Conservation (phyloP, 2,113 vertebrate species). For the Chloroceryle aenea region DNA sequence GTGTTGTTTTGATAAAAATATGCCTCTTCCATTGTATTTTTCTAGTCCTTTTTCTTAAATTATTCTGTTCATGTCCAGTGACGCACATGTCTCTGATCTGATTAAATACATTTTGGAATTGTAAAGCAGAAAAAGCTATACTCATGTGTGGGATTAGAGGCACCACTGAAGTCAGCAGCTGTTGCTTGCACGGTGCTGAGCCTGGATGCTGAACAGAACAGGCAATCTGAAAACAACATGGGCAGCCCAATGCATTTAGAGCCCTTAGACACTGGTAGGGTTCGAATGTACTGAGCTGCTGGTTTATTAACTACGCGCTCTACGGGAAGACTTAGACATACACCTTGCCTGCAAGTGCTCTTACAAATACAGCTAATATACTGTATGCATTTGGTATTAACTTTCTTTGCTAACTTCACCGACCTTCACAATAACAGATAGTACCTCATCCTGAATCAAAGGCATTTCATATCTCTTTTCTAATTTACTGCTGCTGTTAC, state of each 20-base stretch:
- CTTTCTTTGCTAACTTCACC: background rate
- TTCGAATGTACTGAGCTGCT: background rate
- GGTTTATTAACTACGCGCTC: background rate
- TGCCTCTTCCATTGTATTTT: background rate
- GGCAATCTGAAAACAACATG: slow-evolving; percentile 16
- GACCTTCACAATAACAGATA: background rate
- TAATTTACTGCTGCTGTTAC: background rate
- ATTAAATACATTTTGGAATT: background rate
- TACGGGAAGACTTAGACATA: background rate
- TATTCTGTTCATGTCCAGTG: background rate
- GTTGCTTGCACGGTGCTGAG: background rate
- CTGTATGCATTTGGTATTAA: background rate
- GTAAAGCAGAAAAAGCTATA: background rate
- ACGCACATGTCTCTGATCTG: background rate
- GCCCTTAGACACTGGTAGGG: background rate
- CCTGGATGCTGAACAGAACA: slow-evolving; percentile 2
- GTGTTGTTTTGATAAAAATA: background rate
- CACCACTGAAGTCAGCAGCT: slow-evolving; percentile 40
- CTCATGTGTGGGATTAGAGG: background rate
- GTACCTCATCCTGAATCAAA: background rate
- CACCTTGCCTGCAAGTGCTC: slow-evolving; percentile 27
- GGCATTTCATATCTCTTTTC: background rate
- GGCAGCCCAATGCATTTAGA: slow-evolving; percentile 9
- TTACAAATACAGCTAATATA: slow-evolving; percentile 7
- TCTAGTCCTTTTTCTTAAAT: background rate